These are phyloP conservation scores for Philaethria dido DNA, from an alignment of 2,888 invertebrate species.

Conservation along the genomic window DNA sequence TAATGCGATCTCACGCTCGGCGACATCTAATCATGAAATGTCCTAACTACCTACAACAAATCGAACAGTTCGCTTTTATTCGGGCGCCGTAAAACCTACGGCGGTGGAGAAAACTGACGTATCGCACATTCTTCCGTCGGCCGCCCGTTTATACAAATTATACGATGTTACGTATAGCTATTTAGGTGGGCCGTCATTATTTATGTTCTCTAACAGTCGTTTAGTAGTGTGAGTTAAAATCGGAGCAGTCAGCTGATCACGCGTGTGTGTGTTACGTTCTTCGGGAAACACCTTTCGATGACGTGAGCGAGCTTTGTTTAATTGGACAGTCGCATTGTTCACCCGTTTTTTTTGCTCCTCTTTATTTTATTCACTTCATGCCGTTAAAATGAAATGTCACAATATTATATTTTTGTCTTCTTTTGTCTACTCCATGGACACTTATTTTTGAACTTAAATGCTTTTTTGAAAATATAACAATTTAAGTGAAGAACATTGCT, in stretches of 20 bases:
- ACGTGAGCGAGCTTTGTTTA: constrained; percentile 81
- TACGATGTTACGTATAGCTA: constrained; percentile 81
- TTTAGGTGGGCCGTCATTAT: constrained; percentile 83
- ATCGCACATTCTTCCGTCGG: constrained; percentile 74
- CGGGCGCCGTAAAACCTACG: constrained; percentile 67
- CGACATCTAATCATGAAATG: constrained; percentile 55
- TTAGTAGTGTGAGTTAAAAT: constrained; percentile 82
- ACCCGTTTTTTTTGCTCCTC: constrained; percentile 63
- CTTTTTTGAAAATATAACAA: no score
- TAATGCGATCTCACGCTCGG: constrained; percentile 73
- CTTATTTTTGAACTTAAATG: neutral
- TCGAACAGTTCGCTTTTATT: constrained; percentile 68
- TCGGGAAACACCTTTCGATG: constrained; percentile 84
- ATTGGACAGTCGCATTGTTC: constrained; percentile 83
- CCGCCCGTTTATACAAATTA: constrained; percentile 79
- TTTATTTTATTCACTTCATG: constrained; percentile 43
- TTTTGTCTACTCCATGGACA: neutral
- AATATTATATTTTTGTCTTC: constrained; percentile 25
- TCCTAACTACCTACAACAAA: constrained; percentile 61
- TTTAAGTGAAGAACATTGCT: no score
- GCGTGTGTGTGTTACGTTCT: constrained; percentile 75
- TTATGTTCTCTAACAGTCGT: constrained; percentile 83
- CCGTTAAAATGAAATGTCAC: constrained; percentile 38
- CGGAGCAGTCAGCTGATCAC: constrained; percentile 83
- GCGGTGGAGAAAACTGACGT: constrained; percentile 70